A percentile compares a stretch with the other conserved stretches of the same genome.
phyloP scores from a whole-genome alignment of 2,888 invertebrate genomes.

The Ichneumoninae sp. region DNA sequence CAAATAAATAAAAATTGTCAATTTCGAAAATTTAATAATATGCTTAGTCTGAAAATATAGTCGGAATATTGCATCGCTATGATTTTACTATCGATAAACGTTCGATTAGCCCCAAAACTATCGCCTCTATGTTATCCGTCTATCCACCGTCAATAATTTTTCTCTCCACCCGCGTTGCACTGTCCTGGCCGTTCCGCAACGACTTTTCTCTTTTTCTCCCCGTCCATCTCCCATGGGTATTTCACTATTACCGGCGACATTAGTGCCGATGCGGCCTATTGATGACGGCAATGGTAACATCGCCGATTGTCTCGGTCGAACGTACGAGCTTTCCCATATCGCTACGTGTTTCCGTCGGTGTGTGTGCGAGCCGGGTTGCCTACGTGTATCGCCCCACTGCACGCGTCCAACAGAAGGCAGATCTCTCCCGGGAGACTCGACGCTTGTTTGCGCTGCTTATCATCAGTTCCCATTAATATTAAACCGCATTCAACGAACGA shows the following conservation, averaged over 20 bases:
- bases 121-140: background rate
- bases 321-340: slow-evolving; percentile 51
- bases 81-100: background rate
- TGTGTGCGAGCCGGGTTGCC: slow-evolving; percentile 52
- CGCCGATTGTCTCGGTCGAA: slow-evolving; percentile 12
- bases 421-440: slow-evolving; percentile 84
- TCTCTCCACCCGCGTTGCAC: slow-evolving; percentile 3
- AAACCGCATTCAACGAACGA: slow-evolving; percentile 84
- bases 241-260: slow-evolving; percentile 60
- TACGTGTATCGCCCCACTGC: slow-evolving; percentile 79
- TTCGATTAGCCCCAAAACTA: background rate
- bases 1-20: background rate
- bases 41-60: background rate
- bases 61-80: background rate
- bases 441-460: slow-evolving; percentile 85
- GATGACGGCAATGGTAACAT: slow-evolving; percentile 56
- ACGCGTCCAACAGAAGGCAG: slow-evolving; percentile 84
- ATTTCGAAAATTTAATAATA: background rate
- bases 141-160: background rate
- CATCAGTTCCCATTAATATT: slow-evolving; percentile 85
- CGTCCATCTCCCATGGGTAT: slow-evolving; percentile 49
- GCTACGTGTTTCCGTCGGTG: slow-evolving; percentile 39
- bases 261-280: slow-evolving; percentile 57
- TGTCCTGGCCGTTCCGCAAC: slow-evolving; percentile 16
- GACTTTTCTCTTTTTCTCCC: slow-evolving; percentile 33